phyloP scores from a whole-genome alignment of 2,888 invertebrate species.

The Yponomeuta evonymella region DNA sequence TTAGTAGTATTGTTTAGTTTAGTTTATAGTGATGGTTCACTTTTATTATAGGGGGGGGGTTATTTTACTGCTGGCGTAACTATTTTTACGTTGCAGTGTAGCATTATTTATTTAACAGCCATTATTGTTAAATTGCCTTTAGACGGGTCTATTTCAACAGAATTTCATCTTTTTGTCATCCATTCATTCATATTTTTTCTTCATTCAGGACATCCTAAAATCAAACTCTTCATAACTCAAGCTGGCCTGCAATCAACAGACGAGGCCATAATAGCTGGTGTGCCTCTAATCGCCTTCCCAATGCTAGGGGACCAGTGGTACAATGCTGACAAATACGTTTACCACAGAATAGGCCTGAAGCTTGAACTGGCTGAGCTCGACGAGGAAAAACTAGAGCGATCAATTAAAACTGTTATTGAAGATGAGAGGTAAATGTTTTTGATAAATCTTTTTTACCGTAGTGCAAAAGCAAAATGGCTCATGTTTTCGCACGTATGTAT shows the following conservation, averaged over 20 bases:
- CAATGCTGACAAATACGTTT: constrained; percentile 8
- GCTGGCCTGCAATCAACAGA: constrained; percentile 13
- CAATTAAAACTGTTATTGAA: constrained; percentile 11
- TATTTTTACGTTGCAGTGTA: too few species aligned
- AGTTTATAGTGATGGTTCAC: too few species aligned
- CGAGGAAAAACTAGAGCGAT: neutral
- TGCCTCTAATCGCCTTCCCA: constrained; percentile 11
- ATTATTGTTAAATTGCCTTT: too few species aligned
- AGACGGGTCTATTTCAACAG: too few species aligned
- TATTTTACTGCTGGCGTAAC: too few species aligned
- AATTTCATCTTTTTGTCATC: neutral
- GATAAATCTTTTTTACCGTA: neutral
- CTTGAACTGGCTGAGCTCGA: neutral
- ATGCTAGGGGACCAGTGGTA: constrained; percentile 14
- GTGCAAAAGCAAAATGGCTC: neutral
- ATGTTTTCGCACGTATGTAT: too few species aligned
- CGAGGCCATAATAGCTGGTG: constrained; percentile 10
- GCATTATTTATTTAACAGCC: too few species aligned
- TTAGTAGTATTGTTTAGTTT: too few species aligned
- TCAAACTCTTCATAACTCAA: constrained; percentile 14
- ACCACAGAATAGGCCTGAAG: constrained; percentile 3
- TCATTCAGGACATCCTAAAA: constrained; percentile 14
- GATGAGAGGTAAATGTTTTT: constrained; percentile 12
- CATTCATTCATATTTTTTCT: too few species aligned
- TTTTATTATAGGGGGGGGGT: too few species aligned